Conservation (phyloP, 2,797 vertebrate genomes). For the Sphenopsis melanotis region DNA sequence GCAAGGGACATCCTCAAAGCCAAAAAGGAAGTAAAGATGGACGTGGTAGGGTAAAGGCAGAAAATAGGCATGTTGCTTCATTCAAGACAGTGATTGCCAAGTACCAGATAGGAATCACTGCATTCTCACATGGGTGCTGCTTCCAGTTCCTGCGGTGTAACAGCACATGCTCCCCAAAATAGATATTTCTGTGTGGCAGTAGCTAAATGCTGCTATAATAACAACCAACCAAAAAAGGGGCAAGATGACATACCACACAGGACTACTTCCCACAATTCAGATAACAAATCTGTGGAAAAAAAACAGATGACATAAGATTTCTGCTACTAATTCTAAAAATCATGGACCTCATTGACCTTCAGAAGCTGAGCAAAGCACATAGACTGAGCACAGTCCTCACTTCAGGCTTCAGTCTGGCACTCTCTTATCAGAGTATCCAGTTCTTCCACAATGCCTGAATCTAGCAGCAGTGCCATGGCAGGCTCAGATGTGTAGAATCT, state of each 20-base stretch:
- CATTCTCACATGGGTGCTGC: background rate
- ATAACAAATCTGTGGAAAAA: background rate
- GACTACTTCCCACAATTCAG: background rate
- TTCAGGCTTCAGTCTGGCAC: background rate
- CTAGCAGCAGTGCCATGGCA: background rate
- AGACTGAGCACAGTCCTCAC: background rate
- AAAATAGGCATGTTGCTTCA: background rate
- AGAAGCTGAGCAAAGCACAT: background rate
- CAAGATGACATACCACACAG: background rate
- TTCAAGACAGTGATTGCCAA: background rate
- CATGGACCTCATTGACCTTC: background rate
- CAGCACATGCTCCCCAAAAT: background rate
- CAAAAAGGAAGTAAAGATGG: background rate
- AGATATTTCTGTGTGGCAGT: background rate
- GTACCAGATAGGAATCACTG: background rate
- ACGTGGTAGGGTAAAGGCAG: fast-evolving
- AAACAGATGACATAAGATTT: background rate
- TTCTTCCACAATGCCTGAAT: background rate
- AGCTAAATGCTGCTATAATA: background rate
- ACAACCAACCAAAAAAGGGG: background rate
- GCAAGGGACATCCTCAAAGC: background rate
- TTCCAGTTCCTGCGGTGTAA: background rate
- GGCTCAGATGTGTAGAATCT: background rate
- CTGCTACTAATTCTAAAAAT: background rate
- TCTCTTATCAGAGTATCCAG: background rate